Percentiles rank a stretch among this genome's conserved stretches.
phyloP scores from a whole-genome alignment of 1,140 invertebrate species.

The Acyrthosiphon pisum region DNA sequence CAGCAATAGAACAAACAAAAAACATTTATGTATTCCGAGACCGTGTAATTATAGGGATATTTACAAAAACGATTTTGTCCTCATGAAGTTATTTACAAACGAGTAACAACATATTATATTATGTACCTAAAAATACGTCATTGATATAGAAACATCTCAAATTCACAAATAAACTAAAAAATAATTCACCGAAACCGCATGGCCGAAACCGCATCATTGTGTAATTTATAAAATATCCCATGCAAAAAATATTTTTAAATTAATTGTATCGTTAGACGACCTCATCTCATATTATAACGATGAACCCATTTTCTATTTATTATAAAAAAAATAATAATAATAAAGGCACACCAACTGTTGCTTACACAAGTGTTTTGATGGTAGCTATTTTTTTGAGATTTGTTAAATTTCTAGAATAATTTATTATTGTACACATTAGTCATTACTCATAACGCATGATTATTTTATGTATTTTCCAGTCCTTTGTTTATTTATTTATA shows the following conservation, averaged over 20 bases:
- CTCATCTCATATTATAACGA: neutral
- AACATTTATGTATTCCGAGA: neutral
- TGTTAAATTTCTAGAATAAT: neutral
- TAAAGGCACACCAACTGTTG: conserved; percentile 38
- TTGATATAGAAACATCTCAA: neutral
- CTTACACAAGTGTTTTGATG: conserved; percentile 11
- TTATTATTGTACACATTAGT: neutral
- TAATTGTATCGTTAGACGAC: neutral
- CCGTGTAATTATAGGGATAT: neutral
- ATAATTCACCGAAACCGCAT: neutral
- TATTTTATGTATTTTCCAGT: neutral
- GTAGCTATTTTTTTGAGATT: conserved; percentile 22
- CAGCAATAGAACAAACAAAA: conserved; percentile 12
- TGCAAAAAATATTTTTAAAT: neutral
- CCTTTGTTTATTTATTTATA: neutral
- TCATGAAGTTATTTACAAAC: neutral
- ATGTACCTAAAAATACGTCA: neutral
- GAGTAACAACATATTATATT: neutral
- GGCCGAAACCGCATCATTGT: neutral
- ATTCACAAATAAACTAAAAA: neutral
- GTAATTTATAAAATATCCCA: neutral
- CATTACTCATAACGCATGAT: neutral
- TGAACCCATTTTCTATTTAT: neutral
- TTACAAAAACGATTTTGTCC: neutral
- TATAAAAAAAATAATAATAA: neutral